Base-by-base conservation (phyloP, 2,113 vertebrate species). In the Myrmecophaga tridactyla region DNA sequence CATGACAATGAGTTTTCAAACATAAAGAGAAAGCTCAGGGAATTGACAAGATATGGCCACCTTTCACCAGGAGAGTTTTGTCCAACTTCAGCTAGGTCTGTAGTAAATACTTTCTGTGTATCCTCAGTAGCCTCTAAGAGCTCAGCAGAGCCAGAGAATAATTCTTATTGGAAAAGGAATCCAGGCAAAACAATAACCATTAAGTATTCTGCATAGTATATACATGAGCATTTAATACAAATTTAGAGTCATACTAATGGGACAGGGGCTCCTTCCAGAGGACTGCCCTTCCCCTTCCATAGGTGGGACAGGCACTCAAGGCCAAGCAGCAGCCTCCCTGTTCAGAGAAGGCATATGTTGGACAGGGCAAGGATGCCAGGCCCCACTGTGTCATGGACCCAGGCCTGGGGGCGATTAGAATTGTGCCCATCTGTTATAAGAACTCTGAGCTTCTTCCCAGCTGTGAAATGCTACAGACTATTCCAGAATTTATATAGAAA, bases 231-330 rank as follows among this genome's bases (percentile, higher is more conserved):
- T 34, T 27, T 25, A 31, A 41, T 21, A 63, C 29, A 81, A 82
- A n/a, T 43, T 69, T 36, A n/a, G n/a, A 4, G 34, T n/a, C n/a
- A 7, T 2, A 2, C 4, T 11, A 27, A 73, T 69, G 14, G 4
- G 43, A 25, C 75, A n/a, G n/a, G 43, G 29, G 12, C 39, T 83
- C 48, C 31, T 78, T n/a, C 60, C 60, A 67, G 14, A 87, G 7
- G 78, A 83, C n/a, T 21, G 20, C 18, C 34, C 58, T 63, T 85
- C 63, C 69, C 78, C 63, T 39, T 34, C 34, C 83, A 90, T 53
- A 53, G 29, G 31, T 58, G 20, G 29, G 4, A 0, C 34, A 63
- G 25, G 4, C 0, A 0, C 14, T 51, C 20, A 62, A 18, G 27
- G 36, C 31, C 85, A 89, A 25, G 4, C 25, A 46, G 2, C 29